Evolutionary conservation across 2,113 vertebrate species (phyloP), one percentile per base, ranked within the genome.

Genomic region (Oplegnathus fasciatus): DNA sequence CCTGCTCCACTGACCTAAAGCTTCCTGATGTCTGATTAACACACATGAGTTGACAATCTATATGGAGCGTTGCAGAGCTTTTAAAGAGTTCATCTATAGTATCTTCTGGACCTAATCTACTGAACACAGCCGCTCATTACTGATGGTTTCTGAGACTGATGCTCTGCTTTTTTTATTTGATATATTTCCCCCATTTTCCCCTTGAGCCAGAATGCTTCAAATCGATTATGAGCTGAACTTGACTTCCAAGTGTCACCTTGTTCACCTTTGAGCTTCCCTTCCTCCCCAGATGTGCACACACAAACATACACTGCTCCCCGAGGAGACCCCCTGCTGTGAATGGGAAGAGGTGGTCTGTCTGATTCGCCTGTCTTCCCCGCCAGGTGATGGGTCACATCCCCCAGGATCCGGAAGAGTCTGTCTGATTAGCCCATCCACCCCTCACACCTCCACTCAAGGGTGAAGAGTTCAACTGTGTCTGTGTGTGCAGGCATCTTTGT

Each of bases 1-100:
- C 69, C 79, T 88, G 92, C 91, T 92, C 84, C 82, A 87, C 77
- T 92, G 88, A 90, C 89, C 87, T 88, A 84, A 88, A 88, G 83
- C 78, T 76, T 91, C 92, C 87, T 83, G 84, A 87, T 89, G 88
- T 89, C 89, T 86, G 86, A 88, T 93, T 91, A 93, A 84, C 89
- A 89, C 90, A 90, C 88, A 87, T 84, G 92, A 85, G 67, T 84
- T 91, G 79, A 67, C 89, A 84, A 90, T 90, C 87, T 89, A 86
- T 89, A 88, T 18, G 69, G 60, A 83, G 76, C 55, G 24, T 68
- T 75, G 55, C 78, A 44, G 61, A 73, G 75, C 81, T 84, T 89
- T 89, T 86, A 83, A 83, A 89, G 81, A 82, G 80, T 44, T 52
- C 30, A 15, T 83, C 44, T 69, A 30, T 80, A 69, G 60, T 76